Base-by-base conservation (phyloP, 1,140 invertebrate species). In the Drosophila orena region DNA sequence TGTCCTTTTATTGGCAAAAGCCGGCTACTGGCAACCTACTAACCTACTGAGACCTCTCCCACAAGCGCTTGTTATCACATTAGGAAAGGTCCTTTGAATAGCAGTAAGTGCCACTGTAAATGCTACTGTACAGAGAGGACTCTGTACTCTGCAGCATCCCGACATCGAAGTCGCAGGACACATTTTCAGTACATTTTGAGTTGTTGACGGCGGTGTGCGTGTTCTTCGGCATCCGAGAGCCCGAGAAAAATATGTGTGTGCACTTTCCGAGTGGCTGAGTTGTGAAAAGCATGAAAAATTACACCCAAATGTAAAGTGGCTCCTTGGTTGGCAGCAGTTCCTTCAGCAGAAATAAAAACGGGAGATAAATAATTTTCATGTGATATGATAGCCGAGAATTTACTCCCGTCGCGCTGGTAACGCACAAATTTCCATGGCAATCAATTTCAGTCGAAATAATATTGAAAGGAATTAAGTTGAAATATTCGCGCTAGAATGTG, bases 301-400 rank as follows among this genome's bases (percentile, higher is more conserved):
- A 76, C 81, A 83, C 50, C 65, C 56, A 50, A 85, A 78, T 86
- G 81, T 77, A 70, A 77, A 77, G 54, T 74, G 59, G 69, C 27
- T 55, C 15, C 30, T 34, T 17, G 27, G n/a, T 15, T 11, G 24
- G 20, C 24, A 17, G 12, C 14, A 47, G 46, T 14, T 30, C 8
- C 46, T 40, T n/a, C 50, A n/a, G 30, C 52, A 44, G 22, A 24
- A 68, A 69, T 60, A 74, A 74, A 65, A 56, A 44, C 69, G 61
- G 37, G 50, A 79, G 59, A 86, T 86, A 86, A 86, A 86, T 86
- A 83, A 83, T 88, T 77, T 88, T 79, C 88, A 88, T 88, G 83
- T 89, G 84, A 73, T 59, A 77, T 83, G 83, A 86, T 85, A 74
- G 62, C 77, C 59, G 35, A 70, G 60, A 86, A 85, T 85, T 86